Base-by-base conservation (phyloP, 2,888 invertebrate genomes). In the Morpho deidamia region DNA sequence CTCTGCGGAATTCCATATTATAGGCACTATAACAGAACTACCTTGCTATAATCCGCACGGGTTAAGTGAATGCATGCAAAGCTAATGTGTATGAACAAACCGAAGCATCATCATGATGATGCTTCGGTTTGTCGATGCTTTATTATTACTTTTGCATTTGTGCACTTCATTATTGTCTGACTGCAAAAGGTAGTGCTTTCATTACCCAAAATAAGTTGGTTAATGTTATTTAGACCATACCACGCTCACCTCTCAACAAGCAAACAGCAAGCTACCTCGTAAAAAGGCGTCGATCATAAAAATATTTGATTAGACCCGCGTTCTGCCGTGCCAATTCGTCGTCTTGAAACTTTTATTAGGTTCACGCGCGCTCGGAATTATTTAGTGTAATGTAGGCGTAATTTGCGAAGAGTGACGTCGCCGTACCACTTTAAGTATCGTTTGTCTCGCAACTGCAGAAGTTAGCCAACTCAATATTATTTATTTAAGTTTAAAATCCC, bases 261-360 rank as follows among this genome's bases (percentile, higher is more conserved):
- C 74, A 76, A 74, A 69, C 69, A 77, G 76, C 74, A 76, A 74
- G 69, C 69, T 66, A 73, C 71, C 42, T 78, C 83, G 78, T 87
- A 87, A 87, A 86, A 83, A 76, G 76, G 76, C 80, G 85, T 83
- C 79, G 85, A 86, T 86, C 88, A 87, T 89, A 88, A 89, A 88
- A 88, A 87, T 88, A 86, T 87, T 88, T 88, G 88, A 88, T 89
- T 86, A 89, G 82, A 72, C 73, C 72, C 59, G 51, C 69, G 74
- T 72, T 74, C 69, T 76, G 72, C 72, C 76, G 73, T 76, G 65
- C 78, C 83, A 83, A 83, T 83, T 74, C 81, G 66, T 72, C 74
- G 68, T 67, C 69, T 70, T 86, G 79, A 79, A 86, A 85, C 73
- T 82, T 87, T 87, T 83, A 88, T 84, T 71, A 82, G 78, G 61